Evolutionary conservation across 2,113 vertebrate species (phyloP), one percentile per base, ranked within the genome.

Genomic region (Thryonomys swinderianus): DNA sequence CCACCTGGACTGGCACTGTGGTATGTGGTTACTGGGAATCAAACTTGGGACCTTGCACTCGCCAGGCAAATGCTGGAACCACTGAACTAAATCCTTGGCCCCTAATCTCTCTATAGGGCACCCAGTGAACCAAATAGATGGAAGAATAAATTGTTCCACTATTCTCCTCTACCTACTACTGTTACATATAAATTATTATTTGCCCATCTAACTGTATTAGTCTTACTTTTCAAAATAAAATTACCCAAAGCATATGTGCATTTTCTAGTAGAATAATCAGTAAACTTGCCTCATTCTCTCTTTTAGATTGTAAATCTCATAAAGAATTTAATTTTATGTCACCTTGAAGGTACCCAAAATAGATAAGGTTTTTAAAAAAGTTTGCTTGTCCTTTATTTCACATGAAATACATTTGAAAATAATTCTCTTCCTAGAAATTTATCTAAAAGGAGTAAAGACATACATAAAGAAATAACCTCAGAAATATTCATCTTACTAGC

Each of bases 271-370:
- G 59, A 67, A 32, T 73, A 21, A 62, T 40, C 5, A 2, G 12
- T 45, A 85, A 61, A n/a, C 9, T 34, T 81, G 34, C 71, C 64
- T 62, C 37, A 66, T 17, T 74, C 45, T 86, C 37, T 74, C 34
- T 73, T 37, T 14, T 71, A 93, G 40, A 64, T 34, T 48, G 1
- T 13, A 93, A 81, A 40, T 55, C 32, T 48, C 37, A 88, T 18
- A 94, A 93, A n/a, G 30, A 62, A 17, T 91, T 84, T 83, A 78
- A 62, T 82, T 91, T 93, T 81, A 53, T 74, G 40, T 61, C 51
- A 53, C 21, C 30, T 73, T 53, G 34, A 64, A 91, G 34, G 48
- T 81, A 78, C 16, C 66, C 55, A 74, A 91, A 85, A 80, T 4
- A 74, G 8, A 25, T 21, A 90, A 25, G 20, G 7, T 23, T 67